Evolutionary conservation across 2,888 invertebrate species (phyloP), one percentile per base, ranked within the genome.

Genomic region (Drosophila nr. perissopoda): DNA sequence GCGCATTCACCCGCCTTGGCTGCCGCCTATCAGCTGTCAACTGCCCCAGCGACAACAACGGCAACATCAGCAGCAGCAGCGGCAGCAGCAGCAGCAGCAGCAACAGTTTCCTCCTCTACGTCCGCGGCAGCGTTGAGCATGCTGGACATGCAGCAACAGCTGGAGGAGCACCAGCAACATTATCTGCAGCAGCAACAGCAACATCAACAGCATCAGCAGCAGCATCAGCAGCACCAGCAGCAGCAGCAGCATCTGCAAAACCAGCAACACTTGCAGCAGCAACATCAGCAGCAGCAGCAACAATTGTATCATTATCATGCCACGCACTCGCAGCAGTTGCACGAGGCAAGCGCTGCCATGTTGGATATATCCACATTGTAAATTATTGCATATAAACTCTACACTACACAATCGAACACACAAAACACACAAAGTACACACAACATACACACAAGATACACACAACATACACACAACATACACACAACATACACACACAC

Each of bases 361-460:
- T 88, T 93, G 92, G 93, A 93, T 91, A 93, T 93, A 79, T 92
- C 93, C 89, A 92, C 93, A 81, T 91, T 93, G 93, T 93, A 93
- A 93, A 92, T 91, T 91, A 90, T 89, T 89, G 74, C 82, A 87
- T 70, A 87, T 88, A 83, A 67, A 79, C n/a, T 58, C 78, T 53
- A 67, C 16, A 66, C 61, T 48, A 67, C n/a, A 70, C 62, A 70
- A 51, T 49, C 46, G 16, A 25, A 46, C 46, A 46, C 25, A 48
- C 48, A 38, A 29, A 18, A 66, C 34, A 61, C 46, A 54, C 51
- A 33, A 11, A 11, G 11, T 33, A 33, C 34, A 64, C 53, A 70
- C 33, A 52, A 64, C 31, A 76, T 49, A 74, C 34, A 67, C 62
- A 46, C 48, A 52, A 21, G 27, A 31, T 0, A 10, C 31, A 33